Base-by-base conservation (phyloP, 2,888 invertebrate genomes). In the Cephus spinipes region DNA sequence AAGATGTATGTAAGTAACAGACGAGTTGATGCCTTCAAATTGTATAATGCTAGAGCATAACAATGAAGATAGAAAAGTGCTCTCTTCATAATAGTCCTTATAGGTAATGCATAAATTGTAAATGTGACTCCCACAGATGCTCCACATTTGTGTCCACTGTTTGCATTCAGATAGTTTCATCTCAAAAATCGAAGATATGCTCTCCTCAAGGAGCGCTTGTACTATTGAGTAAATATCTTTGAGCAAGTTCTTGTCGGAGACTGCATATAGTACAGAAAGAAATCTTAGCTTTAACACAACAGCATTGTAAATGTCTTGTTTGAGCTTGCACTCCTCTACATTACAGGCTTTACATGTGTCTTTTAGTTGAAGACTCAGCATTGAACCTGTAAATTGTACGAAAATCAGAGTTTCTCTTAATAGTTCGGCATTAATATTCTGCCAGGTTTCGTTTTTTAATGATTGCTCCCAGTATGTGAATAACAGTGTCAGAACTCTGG, bases 91-190 rank as follows among this genome's bases (percentile, higher is more conserved):
- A 79, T 79, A 82, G 9, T 73, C 77, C 6, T 84, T 73, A 33
- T 86, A 84, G 71, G 80, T 83, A 33, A 88, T 76, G 15, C 85
- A 85, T 15, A 89, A 76, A 73, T 90, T 90, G 75, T 89, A 89
- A 40, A 89, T 83, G 12, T 81, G 73, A 68, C 81, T 84, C 4
- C 87, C 86, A 77, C 83, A 85, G 0, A 74, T 75, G 12, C 77
- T 78, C 90, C 90, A 91, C 15, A 89, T 55, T 3, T 71, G 31
- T 12, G 68, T 36, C 87, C 89, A 90, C 9, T 80, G 79, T 40
- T 80, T 80, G 74, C 90, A 90, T 4, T 81, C 78, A 15, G 11
- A 36, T 36, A 81, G 15, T 71, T 86, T 83, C 74, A 89, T 80
- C 69, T 85, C 79, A 12, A 76, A 35, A n/a, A 86, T 82, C 1